phyloP scores from a whole-genome alignment of 2,113 vertebrate genomes.

The Dasyurus viverrinus region DNA sequence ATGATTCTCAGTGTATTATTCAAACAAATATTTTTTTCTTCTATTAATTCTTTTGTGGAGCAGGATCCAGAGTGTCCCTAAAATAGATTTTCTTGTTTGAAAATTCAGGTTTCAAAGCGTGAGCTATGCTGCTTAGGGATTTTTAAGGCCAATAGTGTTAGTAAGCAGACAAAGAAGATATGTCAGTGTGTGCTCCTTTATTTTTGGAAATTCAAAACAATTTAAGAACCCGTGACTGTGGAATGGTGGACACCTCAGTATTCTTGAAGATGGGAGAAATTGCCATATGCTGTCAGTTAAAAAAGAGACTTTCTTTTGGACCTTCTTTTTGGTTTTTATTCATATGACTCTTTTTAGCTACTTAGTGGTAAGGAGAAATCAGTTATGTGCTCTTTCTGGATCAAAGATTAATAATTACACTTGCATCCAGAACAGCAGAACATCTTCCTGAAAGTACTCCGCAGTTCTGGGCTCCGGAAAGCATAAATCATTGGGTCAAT shows the following conservation, averaged over 20 bases:
- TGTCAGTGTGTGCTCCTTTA: background rate
- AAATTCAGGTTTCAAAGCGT: conserved; percentile 14
- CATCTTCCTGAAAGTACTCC: conserved; percentile 92
- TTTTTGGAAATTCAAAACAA: conserved; percentile 13
- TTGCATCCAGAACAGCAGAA: conserved; percentile 80
- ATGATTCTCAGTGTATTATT: background rate
- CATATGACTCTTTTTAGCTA: background rate
- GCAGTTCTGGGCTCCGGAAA: conserved; percentile 92
- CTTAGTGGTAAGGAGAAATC: background rate
- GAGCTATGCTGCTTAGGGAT: background rate
- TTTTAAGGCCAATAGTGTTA: background rate
- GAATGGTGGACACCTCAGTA: too few relatives aligned
- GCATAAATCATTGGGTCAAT: conserved; percentile 97
- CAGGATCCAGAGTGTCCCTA: background rate
- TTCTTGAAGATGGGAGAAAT: background rate
- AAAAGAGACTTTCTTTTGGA: background rate
- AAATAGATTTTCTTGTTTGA: conserved; percentile 29
- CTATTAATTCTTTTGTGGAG: conserved; percentile 2
- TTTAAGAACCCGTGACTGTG: background rate
- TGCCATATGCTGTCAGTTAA: background rate
- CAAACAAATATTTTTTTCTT: background rate
- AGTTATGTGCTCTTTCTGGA: background rate
- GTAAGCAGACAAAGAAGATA: conserved; percentile 7
- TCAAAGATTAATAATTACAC: conserved; percentile 48
- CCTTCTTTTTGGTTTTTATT: background rate